Evolutionary conservation across 1,140 invertebrate genomes (phyloP).

Genomic region (honey bee (Apis mellifera)): DNA sequence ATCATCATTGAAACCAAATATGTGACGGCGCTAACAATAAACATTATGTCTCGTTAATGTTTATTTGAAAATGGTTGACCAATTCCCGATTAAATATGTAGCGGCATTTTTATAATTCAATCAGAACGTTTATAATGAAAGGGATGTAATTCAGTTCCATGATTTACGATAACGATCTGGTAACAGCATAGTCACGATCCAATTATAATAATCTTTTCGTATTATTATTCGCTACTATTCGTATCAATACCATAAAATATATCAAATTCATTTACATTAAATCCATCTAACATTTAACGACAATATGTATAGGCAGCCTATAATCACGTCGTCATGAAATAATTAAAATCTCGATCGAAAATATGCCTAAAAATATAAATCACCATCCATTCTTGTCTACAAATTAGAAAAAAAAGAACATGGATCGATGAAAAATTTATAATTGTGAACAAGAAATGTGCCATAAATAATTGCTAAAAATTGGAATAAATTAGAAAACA

Average conservation of each 20-base stretch:
- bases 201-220: background rate
- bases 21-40: no score
- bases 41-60: background rate
- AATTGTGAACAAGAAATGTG: background rate
- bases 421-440: background rate
- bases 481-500: no score
- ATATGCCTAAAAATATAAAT: no score
- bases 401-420: no score
- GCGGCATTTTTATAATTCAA: background rate
- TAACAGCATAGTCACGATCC: background rate
- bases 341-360: background rate
- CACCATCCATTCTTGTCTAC: background rate
- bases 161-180: constrained; percentile 11
- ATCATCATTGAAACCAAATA: background rate
- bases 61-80: background rate
- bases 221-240: background rate
- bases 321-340: background rate
- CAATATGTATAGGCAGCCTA: background rate
- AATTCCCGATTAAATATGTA: background rate
- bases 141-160: background rate
- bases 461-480: no score
- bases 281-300: background rate
- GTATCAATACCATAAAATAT: background rate
- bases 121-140: background rate
- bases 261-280: background rate